Evolutionary conservation across 2,888 invertebrate genomes (phyloP).

Genomic region (Monochamus alternatus): DNA sequence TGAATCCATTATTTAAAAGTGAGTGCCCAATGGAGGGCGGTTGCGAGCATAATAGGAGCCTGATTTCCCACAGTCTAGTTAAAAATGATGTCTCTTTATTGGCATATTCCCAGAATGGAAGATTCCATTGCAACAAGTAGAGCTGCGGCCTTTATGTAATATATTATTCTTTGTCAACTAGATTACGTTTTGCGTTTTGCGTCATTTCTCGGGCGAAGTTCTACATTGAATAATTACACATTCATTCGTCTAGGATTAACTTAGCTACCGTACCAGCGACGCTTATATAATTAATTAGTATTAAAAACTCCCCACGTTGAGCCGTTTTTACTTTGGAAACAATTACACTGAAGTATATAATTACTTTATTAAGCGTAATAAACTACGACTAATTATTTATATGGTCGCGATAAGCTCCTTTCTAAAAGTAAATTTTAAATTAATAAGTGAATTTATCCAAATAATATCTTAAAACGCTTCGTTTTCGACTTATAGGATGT

Average conservation of each 20-base stretch:
- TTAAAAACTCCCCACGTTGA: constrained; percentile 6
- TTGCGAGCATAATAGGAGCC: not conserved
- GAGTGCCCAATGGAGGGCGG: too few species aligned
- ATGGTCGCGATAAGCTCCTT: not conserved
- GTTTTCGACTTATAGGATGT: too few species aligned
- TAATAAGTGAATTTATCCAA: not conserved
- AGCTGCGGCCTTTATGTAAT: not conserved
- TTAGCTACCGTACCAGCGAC: not conserved
- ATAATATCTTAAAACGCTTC: not conserved
- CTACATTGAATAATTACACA: constrained; percentile 11
- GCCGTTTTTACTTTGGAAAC: constrained; percentile 7
- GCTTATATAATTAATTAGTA: constrained; percentile 12
- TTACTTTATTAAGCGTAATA: constrained; percentile 1
- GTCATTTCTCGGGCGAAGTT: constrained; percentile 4
- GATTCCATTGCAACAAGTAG: constrained; percentile 24
- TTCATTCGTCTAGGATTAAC: constrained; percentile 7
- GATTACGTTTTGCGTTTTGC: constrained; percentile 11
- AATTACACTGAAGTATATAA: not conserved
- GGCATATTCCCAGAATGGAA: not conserved
- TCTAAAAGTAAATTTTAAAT: not conserved
- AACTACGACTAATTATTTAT: not conserved
- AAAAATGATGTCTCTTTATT: constrained; percentile 10
- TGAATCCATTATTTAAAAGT: too few species aligned
- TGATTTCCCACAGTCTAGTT: not conserved
- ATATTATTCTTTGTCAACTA: constrained; percentile 30